phyloP scores from a whole-genome alignment of 2,113 vertebrate genomes.

The Erythrocebus patas region DNA sequence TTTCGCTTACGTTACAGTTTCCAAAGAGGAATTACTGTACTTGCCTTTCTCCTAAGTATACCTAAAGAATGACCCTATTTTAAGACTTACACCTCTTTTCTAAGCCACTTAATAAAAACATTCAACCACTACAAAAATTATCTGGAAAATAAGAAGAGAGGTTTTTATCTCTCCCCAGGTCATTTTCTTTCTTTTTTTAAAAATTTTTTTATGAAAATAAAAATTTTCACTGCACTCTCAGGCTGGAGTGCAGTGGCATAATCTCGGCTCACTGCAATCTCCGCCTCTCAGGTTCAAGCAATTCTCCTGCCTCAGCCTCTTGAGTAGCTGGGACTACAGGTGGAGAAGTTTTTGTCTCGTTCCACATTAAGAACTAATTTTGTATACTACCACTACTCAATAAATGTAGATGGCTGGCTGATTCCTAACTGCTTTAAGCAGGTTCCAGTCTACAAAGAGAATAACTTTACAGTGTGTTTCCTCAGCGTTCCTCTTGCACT shows the following conservation, averaged over 20 bases:
- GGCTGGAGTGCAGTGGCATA: no score
- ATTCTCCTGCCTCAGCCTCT: no score
- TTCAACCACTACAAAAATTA: constrained; percentile 13
- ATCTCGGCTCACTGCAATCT: no score
- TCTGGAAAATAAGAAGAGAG: background rate
- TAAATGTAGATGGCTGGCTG: background rate
- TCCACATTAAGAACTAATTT: background rate
- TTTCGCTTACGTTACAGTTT: background rate
- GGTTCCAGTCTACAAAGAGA: background rate
- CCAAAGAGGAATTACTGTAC: background rate
- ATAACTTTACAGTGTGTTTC: background rate
- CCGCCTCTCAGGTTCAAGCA: no score
- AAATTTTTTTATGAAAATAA: no score
- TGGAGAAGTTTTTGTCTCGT: background rate
- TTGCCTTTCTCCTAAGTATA: background rate
- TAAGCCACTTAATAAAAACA: constrained; percentile 28
- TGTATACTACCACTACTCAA: background rate
- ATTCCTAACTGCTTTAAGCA: background rate
- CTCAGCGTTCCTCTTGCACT: background rate
- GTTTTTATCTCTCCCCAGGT: background rate
- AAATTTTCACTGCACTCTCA: no score
- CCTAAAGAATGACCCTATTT: background rate
- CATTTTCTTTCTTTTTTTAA: no score
- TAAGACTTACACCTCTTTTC: background rate
- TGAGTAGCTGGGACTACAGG: no score